These are phyloP conservation scores for Sipunculus nudus DNA, from an alignment of 2,888 invertebrate genomes.

Conservation along the genomic window DNA sequence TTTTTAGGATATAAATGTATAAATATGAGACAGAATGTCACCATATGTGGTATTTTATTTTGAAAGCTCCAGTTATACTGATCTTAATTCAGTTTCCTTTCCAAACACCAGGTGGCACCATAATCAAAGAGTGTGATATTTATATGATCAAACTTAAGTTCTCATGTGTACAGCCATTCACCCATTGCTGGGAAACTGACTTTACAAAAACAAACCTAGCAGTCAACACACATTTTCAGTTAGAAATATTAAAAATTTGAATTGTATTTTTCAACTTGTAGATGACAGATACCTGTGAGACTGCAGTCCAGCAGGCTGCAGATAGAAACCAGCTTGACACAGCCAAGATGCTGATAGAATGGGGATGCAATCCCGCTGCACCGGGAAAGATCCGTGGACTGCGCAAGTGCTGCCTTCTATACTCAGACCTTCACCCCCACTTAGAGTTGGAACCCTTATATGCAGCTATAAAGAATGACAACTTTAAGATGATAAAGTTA, in stretches of 20 bases:
- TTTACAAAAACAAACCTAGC: no score
- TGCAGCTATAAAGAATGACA: constrained; percentile 56
- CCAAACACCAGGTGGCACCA: no score
- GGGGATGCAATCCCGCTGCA: constrained; percentile 59
- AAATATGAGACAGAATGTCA: no score
- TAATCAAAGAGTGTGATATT: no score
- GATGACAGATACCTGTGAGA: constrained; percentile 54
- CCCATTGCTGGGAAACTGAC: no score
- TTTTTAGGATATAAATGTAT: no score
- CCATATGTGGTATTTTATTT: no score
- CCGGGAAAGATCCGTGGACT: constrained; percentile 46
- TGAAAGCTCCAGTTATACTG: no score
- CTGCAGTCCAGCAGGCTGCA: constrained; percentile 55
- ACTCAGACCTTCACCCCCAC: constrained; percentile 61
- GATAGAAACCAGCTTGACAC: constrained; percentile 49
- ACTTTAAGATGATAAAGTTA: constrained; percentile 52
- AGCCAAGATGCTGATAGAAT: constrained; percentile 50
- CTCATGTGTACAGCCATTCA: no score
- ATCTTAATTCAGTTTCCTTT: no score
- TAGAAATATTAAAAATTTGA: neutral
- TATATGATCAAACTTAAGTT: no score
- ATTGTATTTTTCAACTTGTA: constrained; percentile 38
- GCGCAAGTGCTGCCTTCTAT: constrained; percentile 51
- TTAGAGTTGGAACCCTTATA: constrained; percentile 62
- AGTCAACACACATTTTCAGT: no score